Conservation (phyloP, 2,113 vertebrate species). For the Andinoacara biseriatus region DNA sequence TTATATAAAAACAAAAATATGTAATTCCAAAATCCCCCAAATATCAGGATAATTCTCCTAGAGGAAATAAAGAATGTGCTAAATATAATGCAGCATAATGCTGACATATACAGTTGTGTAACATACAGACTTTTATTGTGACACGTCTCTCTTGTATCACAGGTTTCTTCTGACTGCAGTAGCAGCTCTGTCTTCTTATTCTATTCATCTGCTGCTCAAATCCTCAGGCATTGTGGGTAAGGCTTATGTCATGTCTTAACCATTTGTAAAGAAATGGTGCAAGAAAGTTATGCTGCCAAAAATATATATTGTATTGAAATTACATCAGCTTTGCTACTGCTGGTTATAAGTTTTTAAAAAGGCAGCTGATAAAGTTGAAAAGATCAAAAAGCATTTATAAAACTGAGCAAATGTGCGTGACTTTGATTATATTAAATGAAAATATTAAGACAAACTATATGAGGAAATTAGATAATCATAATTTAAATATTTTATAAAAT, state of each 20-base stretch:
- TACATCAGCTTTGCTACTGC: neutral
- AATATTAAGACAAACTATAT: neutral
- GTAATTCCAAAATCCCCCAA: neutral
- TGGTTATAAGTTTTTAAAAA: neutral
- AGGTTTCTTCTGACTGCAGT: conserved; percentile 92
- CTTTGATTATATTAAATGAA: neutral
- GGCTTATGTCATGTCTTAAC: conserved; percentile 19
- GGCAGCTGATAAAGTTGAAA: neutral
- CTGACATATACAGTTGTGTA: neutral
- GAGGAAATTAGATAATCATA: neutral
- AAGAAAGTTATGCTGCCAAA: neutral
- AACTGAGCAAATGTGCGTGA: neutral
- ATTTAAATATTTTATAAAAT: neutral
- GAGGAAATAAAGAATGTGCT: neutral
- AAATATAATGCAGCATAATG: neutral
- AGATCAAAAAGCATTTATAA: neutral
- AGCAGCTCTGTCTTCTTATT: conserved; percentile 91
- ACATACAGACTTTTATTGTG: neutral
- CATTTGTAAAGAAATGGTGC: neutral
- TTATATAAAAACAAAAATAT: neutral
- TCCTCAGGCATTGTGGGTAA: conserved; percentile 95
- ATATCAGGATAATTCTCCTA: neutral
- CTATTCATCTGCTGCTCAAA: conserved; percentile 95
- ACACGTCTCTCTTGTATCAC: conserved; percentile 16
- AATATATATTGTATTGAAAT: neutral